Evolutionary conservation across 2,113 vertebrate genomes (phyloP), one percentile per base, ranked within the genome.

Genomic region (Oncorhynchus keta): DNA sequence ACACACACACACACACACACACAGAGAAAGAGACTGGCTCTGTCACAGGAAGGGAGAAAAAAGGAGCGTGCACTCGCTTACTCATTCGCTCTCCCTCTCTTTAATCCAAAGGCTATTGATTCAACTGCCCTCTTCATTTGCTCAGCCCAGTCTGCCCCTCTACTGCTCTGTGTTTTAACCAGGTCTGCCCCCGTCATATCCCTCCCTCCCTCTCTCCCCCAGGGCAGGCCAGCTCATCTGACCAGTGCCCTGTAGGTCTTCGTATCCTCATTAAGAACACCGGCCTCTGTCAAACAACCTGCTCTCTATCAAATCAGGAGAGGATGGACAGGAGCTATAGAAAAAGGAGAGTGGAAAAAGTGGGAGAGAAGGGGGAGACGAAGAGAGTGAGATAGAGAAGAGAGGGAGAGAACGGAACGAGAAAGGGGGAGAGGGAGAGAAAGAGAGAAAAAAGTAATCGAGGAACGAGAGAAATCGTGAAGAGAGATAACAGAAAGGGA

Each of bases 51-150:
- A 59, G 70, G 9, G 35, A 70, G 28, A 24, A 55, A n/a, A 59
- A 39, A 55, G 20, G 64, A 30, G 39, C 16, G 26, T 22, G 49
- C 12, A 55, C 71, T 76, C 61, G 76, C 24, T 81, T 85, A 18
- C 20, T 51, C 73, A 75, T 76, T 82, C 79, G 18, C 30, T 76
- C 61, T 11, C 48, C 62, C 78, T 73, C 70, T 71, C 74, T 81
- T 79, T 86, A 88, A 90, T 90, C 78, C 85, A 78, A 75, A 79
- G 79, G 79, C 72, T 85, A 93, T 92, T 89, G 88, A 92, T 91
- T 91, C 83, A 79, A 87, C 80, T 82, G 83, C 82, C 85, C 66
- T 80, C 74, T 81, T 85, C 79, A 81, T 87, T 87, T 84, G 83
- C 81, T 80, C 79, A 5, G 82, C 86, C 85, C 77, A 72, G 64